Conservation (phyloP, 2,888 invertebrate genomes). For the Diachrysia chrysitis region DNA sequence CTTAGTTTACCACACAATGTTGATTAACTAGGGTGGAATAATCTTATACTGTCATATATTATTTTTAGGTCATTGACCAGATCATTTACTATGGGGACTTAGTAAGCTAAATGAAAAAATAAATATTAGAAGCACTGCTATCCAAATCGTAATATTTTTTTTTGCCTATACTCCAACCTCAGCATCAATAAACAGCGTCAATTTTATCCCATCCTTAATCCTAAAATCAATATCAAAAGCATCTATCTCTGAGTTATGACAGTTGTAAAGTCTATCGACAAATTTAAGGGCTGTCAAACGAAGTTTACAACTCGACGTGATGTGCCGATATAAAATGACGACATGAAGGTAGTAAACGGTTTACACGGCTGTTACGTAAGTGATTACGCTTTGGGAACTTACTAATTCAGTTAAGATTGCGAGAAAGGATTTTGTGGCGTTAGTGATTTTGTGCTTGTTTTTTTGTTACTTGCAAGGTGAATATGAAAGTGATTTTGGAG, state of each 20-base stretch:
- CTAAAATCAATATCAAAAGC: slow-evolving; percentile 37
- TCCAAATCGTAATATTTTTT: not conserved
- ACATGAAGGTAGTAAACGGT: slow-evolving; percentile 49
- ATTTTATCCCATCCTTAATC: not conserved
- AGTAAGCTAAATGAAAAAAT: no score
- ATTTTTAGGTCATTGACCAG: no score
- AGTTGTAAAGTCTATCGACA: slow-evolving; percentile 39
- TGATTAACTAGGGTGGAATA: no score
- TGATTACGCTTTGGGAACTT: slow-evolving; percentile 29
- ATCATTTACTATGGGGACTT: no score
- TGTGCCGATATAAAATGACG: slow-evolving; percentile 44
- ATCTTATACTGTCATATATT: no score
- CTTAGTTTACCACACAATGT: no score
- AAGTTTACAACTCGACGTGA: slow-evolving; percentile 41
- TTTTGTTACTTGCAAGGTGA: not conserved
- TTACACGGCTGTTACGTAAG: slow-evolving; percentile 37
- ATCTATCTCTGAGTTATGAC: slow-evolving; percentile 32
- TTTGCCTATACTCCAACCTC: not conserved
- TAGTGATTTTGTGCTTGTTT: not conserved
- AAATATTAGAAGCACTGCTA: not conserved
- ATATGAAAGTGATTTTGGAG: not conserved
- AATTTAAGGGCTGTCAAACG: slow-evolving; percentile 53
- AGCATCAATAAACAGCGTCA: not conserved
- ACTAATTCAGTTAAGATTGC: slow-evolving; percentile 45
- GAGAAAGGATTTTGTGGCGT: slow-evolving; percentile 5